Base-by-base conservation (phyloP, 2,113 vertebrate genomes). In the Garra rufa region DNA sequence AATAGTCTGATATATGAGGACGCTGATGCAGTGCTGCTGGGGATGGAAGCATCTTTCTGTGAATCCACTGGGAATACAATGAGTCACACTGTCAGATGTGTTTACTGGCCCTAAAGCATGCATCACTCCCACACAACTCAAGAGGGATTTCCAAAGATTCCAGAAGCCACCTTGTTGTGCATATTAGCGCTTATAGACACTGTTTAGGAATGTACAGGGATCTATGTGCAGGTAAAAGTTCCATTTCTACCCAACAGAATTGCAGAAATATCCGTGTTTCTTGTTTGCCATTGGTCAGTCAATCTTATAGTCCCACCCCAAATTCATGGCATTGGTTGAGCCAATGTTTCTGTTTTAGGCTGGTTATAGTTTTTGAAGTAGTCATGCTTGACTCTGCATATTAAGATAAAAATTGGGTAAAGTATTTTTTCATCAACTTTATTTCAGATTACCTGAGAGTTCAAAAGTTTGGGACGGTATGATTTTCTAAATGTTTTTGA, bases 81-180 rank as follows among this genome's bases (percentile, higher is more conserved):
- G 50, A 59, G 50, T 83, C 73, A 48, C 17, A 15, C 69, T 61
- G 34, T 83, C 41, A 76, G 82, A 73, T 75, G 52, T 75, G 76
- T 76, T 83, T 57, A 50, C 67, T 73, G 19, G 38, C 43, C 30
- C 9, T 82, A 19, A 82, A 52, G 13, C 65, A 73, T 46, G 9
- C 52, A 73, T 17, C 48, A 57, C 52, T 69, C 28, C 17, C 28
- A 21, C 43, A 34, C 26, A 69, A 9, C 3, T 30, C 0, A 38
- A 71, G 44, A 82, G 44, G 21, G 15, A 46, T 48, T 67, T 52
- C 1, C 8, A 43, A 46, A 82, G 5, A 82, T 55, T 82, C 48
- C 57, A 52, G 48, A 19, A 28, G 38, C 3, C 14, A 57, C 17
- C 28, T 9, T 67, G 3, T 9, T 17, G 14, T 74, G 71, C n/a